These are phyloP conservation scores for Lepidocyrtoides sp. DNA, from an alignment of 2,888 invertebrate species.

Conservation along the genomic window DNA sequence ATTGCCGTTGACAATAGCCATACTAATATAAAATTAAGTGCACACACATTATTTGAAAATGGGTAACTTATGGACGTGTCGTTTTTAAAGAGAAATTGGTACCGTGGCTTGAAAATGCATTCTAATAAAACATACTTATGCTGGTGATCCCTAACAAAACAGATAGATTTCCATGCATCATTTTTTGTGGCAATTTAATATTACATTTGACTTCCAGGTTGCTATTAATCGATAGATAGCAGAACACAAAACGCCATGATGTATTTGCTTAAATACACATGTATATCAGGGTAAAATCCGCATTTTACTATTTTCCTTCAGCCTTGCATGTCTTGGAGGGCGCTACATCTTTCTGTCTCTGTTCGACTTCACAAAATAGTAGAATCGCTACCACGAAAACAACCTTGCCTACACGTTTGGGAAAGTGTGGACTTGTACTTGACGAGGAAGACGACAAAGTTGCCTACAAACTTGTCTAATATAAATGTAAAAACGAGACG, in stretches of 20 bases:
- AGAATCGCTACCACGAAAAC: neutral
- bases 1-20: too few species aligned
- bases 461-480: slow-evolving; percentile 48
- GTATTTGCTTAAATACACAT: neutral
- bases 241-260: neutral
- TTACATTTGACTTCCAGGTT: neutral
- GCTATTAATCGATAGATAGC: too few species aligned
- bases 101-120: too few species aligned
- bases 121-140: too few species aligned
- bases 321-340: slow-evolving; percentile 15
- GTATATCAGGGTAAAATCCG: neutral
- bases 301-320: slow-evolving; percentile 23
- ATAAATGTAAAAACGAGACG: slow-evolving; percentile 44
- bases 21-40: too few species aligned
- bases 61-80: too few species aligned
- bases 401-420: neutral
- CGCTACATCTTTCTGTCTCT: slow-evolving; percentile 19
- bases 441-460: slow-evolving; percentile 15
- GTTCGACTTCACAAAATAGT: slow-evolving; percentile 4
- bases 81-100: too few species aligned
- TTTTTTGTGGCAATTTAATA: neutral
- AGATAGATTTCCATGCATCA: neutral
- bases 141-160: neutral
- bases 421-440: neutral
- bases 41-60: too few species aligned